Evolutionary conservation across 1,140 invertebrate genomes (phyloP), one percentile per base, ranked within the genome.

Genomic region (Octopus bimaculoides): DNA sequence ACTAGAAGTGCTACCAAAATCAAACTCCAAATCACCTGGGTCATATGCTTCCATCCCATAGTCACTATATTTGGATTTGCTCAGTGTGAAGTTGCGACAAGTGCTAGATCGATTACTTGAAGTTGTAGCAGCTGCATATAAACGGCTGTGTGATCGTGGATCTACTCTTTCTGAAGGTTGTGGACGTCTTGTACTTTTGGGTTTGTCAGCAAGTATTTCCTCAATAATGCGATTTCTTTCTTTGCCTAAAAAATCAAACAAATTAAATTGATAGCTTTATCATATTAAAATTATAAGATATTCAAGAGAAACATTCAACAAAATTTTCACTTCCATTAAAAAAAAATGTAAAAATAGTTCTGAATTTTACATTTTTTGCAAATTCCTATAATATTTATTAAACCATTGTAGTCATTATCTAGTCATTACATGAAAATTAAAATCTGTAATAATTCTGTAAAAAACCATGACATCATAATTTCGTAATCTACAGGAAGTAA

Each of bases 181-280:
- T 80, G 55, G 79, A 78, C 75, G 75, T 73, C 41, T 66, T 79
- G 54, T 77, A 76, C 61, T 88, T 81, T 82, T 92, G 89, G 85
- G 87, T 10, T 90, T 86, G 78, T 92, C 92, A 10, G 83, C 80
- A 85, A 89, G 86, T 17, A 89, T 81, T 55, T 94, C 93, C 75
- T 95, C 93, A 86, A 95, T 94, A 80, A 94, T 92, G 84, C 93
- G 82, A 52, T 86, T 82, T 77, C 89, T 85, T 79, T 89, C 87
- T 83, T 86, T 87, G 1, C 88, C 88, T 90, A 79, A 52, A 81
- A 82, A 75, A 78, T 66, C 12, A 41, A n/a, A n/a, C 3, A 41
- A 41, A 41, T 41, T 41, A 41, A 41, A 41, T 41, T 41, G 26
- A 2, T 41, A 41, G 26, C 26, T 41, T 41, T 41, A 41, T 41